Percentiles rank a stretch among this genome's conserved stretches.
phyloP scores from a whole-genome alignment of 2,888 invertebrate genomes.

The Craniophora ligustri region DNA sequence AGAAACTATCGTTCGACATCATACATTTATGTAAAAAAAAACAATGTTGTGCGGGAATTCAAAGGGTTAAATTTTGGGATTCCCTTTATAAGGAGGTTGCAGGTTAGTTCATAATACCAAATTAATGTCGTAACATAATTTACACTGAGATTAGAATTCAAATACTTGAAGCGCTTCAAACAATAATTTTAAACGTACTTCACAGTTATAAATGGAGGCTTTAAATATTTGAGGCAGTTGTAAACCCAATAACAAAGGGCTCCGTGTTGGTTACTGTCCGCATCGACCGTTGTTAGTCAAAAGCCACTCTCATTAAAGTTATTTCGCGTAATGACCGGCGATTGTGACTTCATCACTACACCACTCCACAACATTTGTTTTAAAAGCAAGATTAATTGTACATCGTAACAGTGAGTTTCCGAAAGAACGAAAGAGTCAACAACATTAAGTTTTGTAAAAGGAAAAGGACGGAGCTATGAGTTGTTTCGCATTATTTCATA shows the following conservation, averaged over 20 bases:
- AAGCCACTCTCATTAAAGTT: slow-evolving; percentile 43
- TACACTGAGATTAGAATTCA: neutral
- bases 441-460: neutral
- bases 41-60: no score
- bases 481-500: slow-evolving; percentile 34
- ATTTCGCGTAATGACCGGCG: slow-evolving; percentile 37
- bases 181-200: neutral
- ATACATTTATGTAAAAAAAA: no score
- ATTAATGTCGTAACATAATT: neutral
- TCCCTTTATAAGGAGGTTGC: no score
- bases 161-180: neutral
- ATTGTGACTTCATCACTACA: slow-evolving; percentile 46
- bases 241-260: slow-evolving; percentile 11
- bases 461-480: slow-evolving; percentile 11
- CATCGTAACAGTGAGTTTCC: slow-evolving; percentile 25
- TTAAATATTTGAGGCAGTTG: slow-evolving; percentile 8
- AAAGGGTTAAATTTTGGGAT: no score
- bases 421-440: slow-evolving; percentile 12
- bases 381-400: slow-evolving; percentile 51
- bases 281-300: slow-evolving; percentile 32
- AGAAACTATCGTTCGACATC: no score
- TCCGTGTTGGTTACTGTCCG: slow-evolving; percentile 17
- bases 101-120: neutral
- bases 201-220: neutral
- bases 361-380: slow-evolving; percentile 51